Conservation (phyloP, 2,888 invertebrate species). For the Nomada lathburiana region DNA sequence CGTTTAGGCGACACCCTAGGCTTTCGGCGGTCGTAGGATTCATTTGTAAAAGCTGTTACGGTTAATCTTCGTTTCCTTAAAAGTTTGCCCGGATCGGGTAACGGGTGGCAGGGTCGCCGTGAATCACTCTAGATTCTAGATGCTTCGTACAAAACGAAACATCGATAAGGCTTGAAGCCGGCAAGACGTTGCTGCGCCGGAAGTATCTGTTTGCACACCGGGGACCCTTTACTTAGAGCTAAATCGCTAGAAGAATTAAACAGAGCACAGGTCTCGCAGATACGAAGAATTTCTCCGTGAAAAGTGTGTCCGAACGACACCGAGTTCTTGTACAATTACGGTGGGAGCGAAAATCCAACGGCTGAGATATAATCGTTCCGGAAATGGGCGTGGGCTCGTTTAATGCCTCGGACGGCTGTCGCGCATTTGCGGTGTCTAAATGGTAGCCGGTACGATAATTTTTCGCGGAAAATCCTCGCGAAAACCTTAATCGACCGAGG, state of each 20-base stretch:
- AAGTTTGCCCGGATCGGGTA: too few relatives aligned
- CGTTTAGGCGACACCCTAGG: not conserved
- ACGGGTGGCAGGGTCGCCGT: too few relatives aligned
- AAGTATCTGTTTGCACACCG: not conserved
- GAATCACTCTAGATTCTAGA: too few relatives aligned
- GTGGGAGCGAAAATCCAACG: constrained; percentile 6
- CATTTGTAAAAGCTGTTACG: not conserved
- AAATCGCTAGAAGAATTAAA: too few relatives aligned
- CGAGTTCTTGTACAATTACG: not conserved
- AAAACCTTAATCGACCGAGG: constrained; percentile 70
- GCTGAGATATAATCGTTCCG: constrained; percentile 54
- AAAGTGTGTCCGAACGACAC: constrained; percentile 1
- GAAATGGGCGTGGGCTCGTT: constrained; percentile 55
- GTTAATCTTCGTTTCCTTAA: not conserved
- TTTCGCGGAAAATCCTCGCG: constrained; percentile 60
- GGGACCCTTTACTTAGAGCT: too few relatives aligned
- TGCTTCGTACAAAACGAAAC: too few relatives aligned
- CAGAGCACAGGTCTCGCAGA: not conserved
- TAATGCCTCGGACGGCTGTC: constrained; percentile 34
- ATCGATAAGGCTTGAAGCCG: too few relatives aligned
- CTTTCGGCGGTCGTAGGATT: not conserved
- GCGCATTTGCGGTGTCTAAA: constrained; percentile 35
- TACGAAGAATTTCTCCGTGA: not conserved
- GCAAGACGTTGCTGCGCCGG: not conserved
- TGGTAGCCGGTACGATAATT: constrained; percentile 40